These are phyloP conservation scores for Pandemis corylana DNA, from an alignment of 2,888 invertebrate species.

Conservation along the genomic window DNA sequence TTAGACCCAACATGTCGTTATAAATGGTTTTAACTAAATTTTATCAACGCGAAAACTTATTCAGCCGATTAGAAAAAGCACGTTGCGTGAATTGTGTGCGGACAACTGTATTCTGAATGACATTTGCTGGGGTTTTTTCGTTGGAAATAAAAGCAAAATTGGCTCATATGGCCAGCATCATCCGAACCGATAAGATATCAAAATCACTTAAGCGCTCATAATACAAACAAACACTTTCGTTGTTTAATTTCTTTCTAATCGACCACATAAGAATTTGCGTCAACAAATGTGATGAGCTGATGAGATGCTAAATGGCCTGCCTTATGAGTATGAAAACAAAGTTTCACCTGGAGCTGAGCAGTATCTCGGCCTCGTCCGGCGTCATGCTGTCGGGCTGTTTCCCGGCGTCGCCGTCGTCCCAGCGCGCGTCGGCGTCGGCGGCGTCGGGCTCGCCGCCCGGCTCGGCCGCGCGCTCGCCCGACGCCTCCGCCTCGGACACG, in stretches of 20 bases:
- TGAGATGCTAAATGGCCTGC: neutral
- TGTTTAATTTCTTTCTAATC: neutral
- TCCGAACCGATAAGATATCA: too few species aligned
- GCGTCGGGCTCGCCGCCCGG: slow-evolving; percentile 48
- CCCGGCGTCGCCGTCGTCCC: slow-evolving; percentile 52
- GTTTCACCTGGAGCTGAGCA: slow-evolving; percentile 91
- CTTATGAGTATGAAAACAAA: neutral
- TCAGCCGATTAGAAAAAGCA: neutral
- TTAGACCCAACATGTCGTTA: neutral
- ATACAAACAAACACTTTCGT: neutral
- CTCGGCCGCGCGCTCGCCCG: slow-evolving; percentile 74
- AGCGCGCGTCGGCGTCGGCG: slow-evolving; percentile 51
- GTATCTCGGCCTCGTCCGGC: slow-evolving; percentile 94
- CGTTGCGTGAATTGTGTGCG: too few species aligned
- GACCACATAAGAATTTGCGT: neutral
- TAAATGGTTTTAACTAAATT: neutral
- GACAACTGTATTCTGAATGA: too few species aligned
- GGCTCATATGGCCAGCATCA: too few species aligned
- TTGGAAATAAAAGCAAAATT: too few species aligned
- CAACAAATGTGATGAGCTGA: neutral
- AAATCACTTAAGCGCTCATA: neutral
- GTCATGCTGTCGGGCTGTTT: slow-evolving; percentile 87
- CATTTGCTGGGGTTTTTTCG: too few species aligned
- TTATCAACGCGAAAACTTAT: neutral
- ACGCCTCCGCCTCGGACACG: slow-evolving; percentile 81